Evolutionary conservation across 2,888 invertebrate species (phyloP).

Genomic region (Pseudanteris insignis): DNA sequence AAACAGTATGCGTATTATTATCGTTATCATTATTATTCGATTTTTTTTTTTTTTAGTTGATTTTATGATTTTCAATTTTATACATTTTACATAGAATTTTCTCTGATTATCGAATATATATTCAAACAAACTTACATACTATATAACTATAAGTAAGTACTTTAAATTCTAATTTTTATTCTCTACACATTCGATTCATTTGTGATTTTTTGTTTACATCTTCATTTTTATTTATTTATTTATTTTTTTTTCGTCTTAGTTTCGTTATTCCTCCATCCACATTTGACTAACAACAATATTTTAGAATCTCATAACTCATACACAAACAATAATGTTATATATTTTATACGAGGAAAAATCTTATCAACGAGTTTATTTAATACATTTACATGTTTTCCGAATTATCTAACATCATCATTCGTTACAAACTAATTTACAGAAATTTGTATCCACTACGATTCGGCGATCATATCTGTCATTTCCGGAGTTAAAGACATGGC

Average conservation of each 20-base stretch:
- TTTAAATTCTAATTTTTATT: conserved; percentile 16
- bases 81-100: conserved; percentile 12
- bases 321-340: conserved; percentile 13
- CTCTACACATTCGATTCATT: conserved; percentile 14
- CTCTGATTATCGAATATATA: conserved; percentile 22
- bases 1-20: too few species aligned
- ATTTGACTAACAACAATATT: conserved; percentile 23
- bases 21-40: not conserved
- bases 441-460: conserved; percentile 88
- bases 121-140: conserved; percentile 22
- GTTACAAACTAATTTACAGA: conserved; percentile 68
- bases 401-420: not conserved
- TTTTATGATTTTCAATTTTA: not conserved
- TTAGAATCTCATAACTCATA: conserved; percentile 5
- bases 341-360: not conserved
- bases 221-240: too few species aligned
- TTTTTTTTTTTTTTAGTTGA: not conserved
- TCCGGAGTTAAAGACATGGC: conserved; percentile 76
- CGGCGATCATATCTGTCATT: conserved; percentile 80
- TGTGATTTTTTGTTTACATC: not conserved
- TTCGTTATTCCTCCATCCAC: conserved; percentile 7
- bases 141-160: conserved; percentile 30
- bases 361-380: conserved; percentile 4
- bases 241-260: not conserved
- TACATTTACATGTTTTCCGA: conserved; percentile 1